Conservation (phyloP, 2,113 vertebrate genomes). For the Orientallactaga bullata region DNA sequence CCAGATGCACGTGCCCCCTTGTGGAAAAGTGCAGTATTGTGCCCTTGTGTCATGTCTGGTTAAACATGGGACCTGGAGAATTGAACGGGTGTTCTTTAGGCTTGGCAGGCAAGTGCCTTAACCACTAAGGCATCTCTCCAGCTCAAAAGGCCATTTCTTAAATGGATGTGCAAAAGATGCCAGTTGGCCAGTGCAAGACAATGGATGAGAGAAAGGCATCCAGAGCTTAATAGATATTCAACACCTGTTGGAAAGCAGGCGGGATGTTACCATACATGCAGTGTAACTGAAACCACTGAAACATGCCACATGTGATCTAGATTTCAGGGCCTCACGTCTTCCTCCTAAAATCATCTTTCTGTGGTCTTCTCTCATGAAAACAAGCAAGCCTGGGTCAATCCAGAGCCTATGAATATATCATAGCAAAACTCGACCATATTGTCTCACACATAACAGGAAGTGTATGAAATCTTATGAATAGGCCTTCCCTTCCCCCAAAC, state of each 20-base stretch:
- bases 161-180: background rate
- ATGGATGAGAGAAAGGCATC: background rate
- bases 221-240: background rate
- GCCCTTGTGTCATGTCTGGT: too few species aligned
- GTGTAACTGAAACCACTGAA: background rate
- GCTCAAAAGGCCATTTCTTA: conserved; percentile 13
- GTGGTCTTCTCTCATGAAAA: background rate
- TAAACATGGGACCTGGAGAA: too few species aligned
- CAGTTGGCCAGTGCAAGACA: background rate
- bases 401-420: background rate
- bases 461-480: background rate
- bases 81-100: too few species aligned
- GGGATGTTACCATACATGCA: background rate
- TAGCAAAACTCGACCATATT: background rate
- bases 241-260: background rate
- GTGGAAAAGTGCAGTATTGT: too few species aligned
- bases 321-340: background rate
- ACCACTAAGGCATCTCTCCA: too few species aligned
- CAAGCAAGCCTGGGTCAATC: background rate
- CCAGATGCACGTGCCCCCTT: too few species aligned
- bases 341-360: background rate
- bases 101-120: too few species aligned
- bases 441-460: too few species aligned
- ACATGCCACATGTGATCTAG: background rate
- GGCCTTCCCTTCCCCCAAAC: background rate